These are phyloP conservation scores for Seira musarum DNA, from an alignment of 2,888 invertebrate species.

Conservation along the genomic window DNA sequence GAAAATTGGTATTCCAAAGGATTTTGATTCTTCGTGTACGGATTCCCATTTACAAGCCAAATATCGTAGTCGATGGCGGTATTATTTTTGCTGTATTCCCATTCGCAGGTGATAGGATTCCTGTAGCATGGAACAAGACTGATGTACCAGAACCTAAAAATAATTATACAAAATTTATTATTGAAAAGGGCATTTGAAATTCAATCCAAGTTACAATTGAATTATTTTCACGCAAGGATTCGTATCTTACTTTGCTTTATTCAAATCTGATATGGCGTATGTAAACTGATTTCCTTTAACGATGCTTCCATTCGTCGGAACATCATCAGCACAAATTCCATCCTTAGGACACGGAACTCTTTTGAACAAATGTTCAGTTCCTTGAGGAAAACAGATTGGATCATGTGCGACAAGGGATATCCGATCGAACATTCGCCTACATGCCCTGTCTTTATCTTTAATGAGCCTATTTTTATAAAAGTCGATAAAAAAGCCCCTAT, in stretches of 20 bases:
- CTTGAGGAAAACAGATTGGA: constrained; percentile 83
- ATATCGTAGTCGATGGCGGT: constrained; percentile 86
- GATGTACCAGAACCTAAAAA: constrained; percentile 92
- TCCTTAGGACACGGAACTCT: constrained; percentile 87
- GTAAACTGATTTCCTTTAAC: constrained; percentile 93
- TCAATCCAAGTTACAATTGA: not conserved
- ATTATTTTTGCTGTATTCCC: constrained; percentile 83
- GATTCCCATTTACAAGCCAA: constrained; percentile 97
- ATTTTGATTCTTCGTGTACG: constrained; percentile 88
- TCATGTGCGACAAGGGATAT: constrained; percentile 89
- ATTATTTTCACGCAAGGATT: not conserved
- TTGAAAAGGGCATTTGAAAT: not conserved
- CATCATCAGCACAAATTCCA: constrained; percentile 86
- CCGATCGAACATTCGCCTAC: constrained; percentile 88
- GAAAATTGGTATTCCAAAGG: constrained; percentile 96
- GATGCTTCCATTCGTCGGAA: constrained; percentile 85
- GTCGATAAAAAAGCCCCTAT: constrained; percentile 89
- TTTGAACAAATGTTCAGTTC: constrained; percentile 85
- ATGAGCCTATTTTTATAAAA: constrained; percentile 87
- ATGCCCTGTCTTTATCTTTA: constrained; percentile 80
- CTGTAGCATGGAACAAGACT: constrained; percentile 94
- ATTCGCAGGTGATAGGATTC: constrained; percentile 84
- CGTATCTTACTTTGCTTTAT: constrained; percentile 84
- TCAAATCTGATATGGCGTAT: constrained; percentile 90
- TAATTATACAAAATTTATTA: not conserved